A percentile compares a stretch with the other conserved stretches of the same genome.
These are phyloP conservation scores for Montipora cactus DNA, from an alignment of 64 coral and sea anemone species.

Conservation along the genomic window DNA sequence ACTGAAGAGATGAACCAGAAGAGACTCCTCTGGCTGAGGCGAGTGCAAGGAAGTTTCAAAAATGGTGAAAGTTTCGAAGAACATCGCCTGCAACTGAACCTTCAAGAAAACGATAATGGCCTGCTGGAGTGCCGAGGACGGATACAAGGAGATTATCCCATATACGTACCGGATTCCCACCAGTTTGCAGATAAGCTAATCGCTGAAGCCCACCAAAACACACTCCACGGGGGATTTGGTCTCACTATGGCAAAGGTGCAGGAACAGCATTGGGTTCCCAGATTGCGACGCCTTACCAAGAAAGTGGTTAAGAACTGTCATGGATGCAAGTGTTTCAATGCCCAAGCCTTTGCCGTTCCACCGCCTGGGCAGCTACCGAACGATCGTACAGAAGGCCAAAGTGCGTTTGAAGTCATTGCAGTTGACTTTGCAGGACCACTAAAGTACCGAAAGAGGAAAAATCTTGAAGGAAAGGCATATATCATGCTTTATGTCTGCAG, in stretches of 20 bases:
- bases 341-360: slow-evolving; percentile 4
- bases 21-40: neutral
- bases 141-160: slow-evolving; percentile 18
- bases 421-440: slow-evolving; percentile 2
- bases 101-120: neutral
- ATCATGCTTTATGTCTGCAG: slow-evolving; percentile 61
- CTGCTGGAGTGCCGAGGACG: slow-evolving; percentile 30
- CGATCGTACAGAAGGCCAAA: neutral
- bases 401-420: slow-evolving; percentile 42
- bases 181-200: neutral
- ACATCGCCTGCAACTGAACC: neutral
- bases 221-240: neutral
- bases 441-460: slow-evolving; percentile 1
- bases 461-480: slow-evolving; percentile 58
- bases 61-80: neutral
- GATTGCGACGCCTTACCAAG: too few relatives aligned
- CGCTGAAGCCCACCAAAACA: neutral
- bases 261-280: neutral
- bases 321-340: slow-evolving; percentile 35
- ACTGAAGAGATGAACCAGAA: neutral
- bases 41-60: neutral
- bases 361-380: slow-evolving; percentile 6
- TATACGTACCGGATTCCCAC: slow-evolving; percentile 25
- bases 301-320: slow-evolving; percentile 30
- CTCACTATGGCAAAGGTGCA: slow-evolving; percentile 51